Evolutionary conservation across 2,888 invertebrate genomes (phyloP).

Genomic region (Asteroscopus sphinx): DNA sequence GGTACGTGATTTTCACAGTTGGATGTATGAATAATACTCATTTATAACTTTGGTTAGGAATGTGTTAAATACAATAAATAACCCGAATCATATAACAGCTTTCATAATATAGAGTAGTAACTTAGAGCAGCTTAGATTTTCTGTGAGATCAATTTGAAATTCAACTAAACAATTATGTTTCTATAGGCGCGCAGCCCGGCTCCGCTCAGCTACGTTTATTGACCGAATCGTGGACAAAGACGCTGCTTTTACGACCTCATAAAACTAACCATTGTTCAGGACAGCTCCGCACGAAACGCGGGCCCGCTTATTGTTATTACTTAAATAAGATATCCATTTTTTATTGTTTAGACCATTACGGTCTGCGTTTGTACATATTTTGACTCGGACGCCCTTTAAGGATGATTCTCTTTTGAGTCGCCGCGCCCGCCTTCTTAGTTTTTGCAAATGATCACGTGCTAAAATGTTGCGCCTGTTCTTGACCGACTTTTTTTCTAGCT

Average conservation of each 20-base stretch:
- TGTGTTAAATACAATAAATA: conserved; percentile 51
- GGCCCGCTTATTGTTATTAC: conserved; percentile 83
- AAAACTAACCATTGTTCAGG: conserved; percentile 83
- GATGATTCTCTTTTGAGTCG: conserved; percentile 70
- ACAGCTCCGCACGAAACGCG: conserved; percentile 79
- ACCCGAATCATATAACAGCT: conserved; percentile 30
- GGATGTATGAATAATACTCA: neutral
- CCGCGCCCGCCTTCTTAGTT: conserved; percentile 75
- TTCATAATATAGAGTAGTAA: conserved; percentile 36
- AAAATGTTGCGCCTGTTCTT: conserved; percentile 60
- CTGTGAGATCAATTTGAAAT: conserved; percentile 58
- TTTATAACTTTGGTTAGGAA: conserved; percentile 22
- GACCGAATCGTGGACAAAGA: conserved; percentile 83
- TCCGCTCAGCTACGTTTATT: conserved; percentile 76
- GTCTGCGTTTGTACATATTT: conserved; percentile 86
- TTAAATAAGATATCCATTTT: conserved; percentile 89
- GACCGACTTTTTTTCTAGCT: conserved; percentile 19
- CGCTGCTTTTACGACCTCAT: conserved; percentile 80
- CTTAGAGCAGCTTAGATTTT: conserved; percentile 40
- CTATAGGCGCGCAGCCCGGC: conserved; percentile 43
- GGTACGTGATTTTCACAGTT: too few relatives aligned
- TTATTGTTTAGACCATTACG: conserved; percentile 84
- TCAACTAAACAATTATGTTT: conserved; percentile 52
- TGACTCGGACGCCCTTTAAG: conserved; percentile 78
- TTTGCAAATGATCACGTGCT: conserved; percentile 80